Base-by-base conservation (phyloP, 2,113 vertebrate species). In the Notiomystis cincta region DNA sequence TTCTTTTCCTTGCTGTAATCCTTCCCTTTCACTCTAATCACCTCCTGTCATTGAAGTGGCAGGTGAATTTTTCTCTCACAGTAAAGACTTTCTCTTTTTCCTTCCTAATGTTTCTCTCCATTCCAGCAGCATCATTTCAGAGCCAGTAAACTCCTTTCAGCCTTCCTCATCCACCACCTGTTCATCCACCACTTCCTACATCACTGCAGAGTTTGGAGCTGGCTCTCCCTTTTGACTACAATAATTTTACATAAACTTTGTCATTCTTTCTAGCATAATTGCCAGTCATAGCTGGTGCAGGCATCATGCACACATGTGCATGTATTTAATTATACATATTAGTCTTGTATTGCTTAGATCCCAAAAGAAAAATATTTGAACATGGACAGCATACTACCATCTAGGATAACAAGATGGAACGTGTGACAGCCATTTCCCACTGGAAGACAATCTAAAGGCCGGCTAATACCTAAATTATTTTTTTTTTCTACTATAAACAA, bases 381-480 rank as follows among this genome's bases (percentile, higher is more conserved):
- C 47, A 24, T 56, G 53, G 89, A n/a, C 69, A 94, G 15, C 1
- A 0, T 81, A 38, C 11, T 90, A 72, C 80, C 88, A 96, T 85
- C 89, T 96, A 91, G 90, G 61, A 92, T 81, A 96, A 86, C 48
- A 94, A 69, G 10, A 53, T 83, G 89, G 64, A 95, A 90, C 4
- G 2, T 31, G 42, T 40, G 86, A 69, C 76, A 97, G 35, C 6
- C 10, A 4, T 94, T 91, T 97, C 92, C 84, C 87, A 76, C 69
- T 85, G 94, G 87, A 97, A 91, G 73, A 44, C 9, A 83, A 14
- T 84, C 80, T 92, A 90, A 92, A 92, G n/a, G 73, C 56, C 62
- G 96, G 30, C 69, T 95, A 92, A 96, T 93, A 89, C 65, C 93
- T 95, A 79, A 97, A 61, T 89, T 96, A 96, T 91, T 79, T 76